Evolutionary conservation across 2,113 vertebrate species (phyloP), one percentile per base, ranked within the genome.

Genomic region (Nyctereutes procyonoides): DNA sequence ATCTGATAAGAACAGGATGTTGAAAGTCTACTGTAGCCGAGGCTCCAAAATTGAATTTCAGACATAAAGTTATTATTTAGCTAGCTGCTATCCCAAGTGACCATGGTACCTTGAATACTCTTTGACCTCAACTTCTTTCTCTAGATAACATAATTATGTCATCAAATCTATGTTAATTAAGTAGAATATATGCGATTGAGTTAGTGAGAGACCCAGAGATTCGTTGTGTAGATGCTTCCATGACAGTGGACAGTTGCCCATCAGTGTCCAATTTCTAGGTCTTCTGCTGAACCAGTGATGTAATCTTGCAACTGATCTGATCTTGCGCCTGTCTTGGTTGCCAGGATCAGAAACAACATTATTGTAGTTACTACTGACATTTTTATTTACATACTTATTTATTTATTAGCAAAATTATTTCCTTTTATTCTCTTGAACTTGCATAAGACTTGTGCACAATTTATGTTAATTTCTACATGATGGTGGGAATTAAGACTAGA

Each of bases 341-440:
- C 43, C 26, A 28, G 3, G 11, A 86, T 63, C n/a, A 56, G 56
- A 94, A 53, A 74, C 8, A 86, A 48, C 12, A 14, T 12, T 3
- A 53, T 0, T 83, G 22, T 5, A 93, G 3, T 48, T 55, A 43
- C 43, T 62, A 43, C n/a, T n/a, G 51, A 67, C 14, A 43, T 2
- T 14, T 14, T 69, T 69, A 69, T 69, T 69, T 69, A 19, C 8
- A 15, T 55, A 15, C 3, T 55, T 55, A 55, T 15, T 65, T 65
- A 65, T 65, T 69, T n/a, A 10, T 35, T 35, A 69, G 92, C 65
- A 97, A 97, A 97, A 95, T 97, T 73, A 95, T 84, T 90, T 97
- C 38, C 76, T 96, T 98, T 98, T 98, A 97, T 97, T 98, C 79
- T 96, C 51, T 92, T 43, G 38, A 81, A 60, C 38, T 71, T 93